Conservation (phyloP, 2,888 invertebrate genomes). For the Conops quadrifasciatus region DNA sequence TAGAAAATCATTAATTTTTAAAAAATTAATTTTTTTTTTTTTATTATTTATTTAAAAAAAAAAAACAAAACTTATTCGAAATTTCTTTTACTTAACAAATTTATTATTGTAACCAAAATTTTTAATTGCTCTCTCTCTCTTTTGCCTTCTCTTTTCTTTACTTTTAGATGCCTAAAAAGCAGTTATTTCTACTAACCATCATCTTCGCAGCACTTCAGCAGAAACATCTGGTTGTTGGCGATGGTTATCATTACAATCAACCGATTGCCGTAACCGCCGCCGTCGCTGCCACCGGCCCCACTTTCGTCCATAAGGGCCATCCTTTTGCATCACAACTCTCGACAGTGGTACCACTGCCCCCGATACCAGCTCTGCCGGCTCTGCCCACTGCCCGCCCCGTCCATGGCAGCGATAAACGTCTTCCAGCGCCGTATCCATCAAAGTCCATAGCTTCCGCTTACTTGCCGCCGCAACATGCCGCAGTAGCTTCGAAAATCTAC, state of each 20-base stretch:
- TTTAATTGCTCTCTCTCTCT: not conserved
- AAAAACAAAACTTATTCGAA: not conserved
- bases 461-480: slow-evolving; percentile 25
- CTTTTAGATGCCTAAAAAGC: slow-evolving; percentile 46
- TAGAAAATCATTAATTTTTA: too few relatives aligned
- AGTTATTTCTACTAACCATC: slow-evolving; percentile 14
- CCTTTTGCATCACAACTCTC: slow-evolving; percentile 50
- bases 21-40: too few relatives aligned
- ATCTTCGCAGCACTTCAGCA: not conserved
- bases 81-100: not conserved
- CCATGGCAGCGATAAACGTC: not conserved
- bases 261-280: too few relatives aligned
- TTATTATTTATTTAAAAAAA: not conserved
- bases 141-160: slow-evolving; percentile 16
- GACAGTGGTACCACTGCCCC: slow-evolving; percentile 55
- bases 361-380: slow-evolving; percentile 56
- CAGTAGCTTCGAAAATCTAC: not conserved
- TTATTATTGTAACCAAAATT: too few relatives aligned
- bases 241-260: slow-evolving; percentile 54
- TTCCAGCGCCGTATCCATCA: not conserved
- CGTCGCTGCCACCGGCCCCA: slow-evolving; percentile 48
- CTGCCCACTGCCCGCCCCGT: slow-evolving; percentile 52
- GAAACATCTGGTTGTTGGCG: slow-evolving; percentile 30
- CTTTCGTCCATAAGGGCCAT: slow-evolving; percentile 45
- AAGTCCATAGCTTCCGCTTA: slow-evolving; percentile 22